Percentiles rank a stretch among this genome's conserved stretches.
phyloP scores from a whole-genome alignment of 2,888 invertebrate species.

The Thymelicus sylvestris region DNA sequence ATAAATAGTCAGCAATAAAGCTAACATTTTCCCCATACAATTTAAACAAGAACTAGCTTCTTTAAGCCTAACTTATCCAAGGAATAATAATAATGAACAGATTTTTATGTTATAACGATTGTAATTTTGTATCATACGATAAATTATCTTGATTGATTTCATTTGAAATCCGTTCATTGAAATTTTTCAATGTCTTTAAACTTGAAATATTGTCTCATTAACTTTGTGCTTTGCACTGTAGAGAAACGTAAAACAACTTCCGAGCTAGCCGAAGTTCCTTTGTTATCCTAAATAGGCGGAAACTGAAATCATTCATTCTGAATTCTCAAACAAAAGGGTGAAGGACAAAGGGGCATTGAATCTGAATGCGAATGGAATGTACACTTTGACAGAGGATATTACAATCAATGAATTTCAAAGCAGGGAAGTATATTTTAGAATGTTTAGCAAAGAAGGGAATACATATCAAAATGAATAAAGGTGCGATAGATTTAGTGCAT shows the following conservation, averaged over 20 bases:
- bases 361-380: conserved; percentile 23
- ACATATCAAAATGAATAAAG: neutral
- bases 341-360: conserved; percentile 26
- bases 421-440: conserved; percentile 1
- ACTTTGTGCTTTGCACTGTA: conserved; percentile 11
- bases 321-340: conserved; percentile 28
- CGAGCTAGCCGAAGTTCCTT: conserved; percentile 12
- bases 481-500: neutral
- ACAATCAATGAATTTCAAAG: conserved; percentile 16
- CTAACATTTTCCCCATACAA: too few species aligned
- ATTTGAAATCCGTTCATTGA: neutral
- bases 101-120: too few species aligned
- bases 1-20: too few species aligned
- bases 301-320: conserved; percentile 27
- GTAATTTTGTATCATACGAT: too few species aligned
- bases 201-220: conserved; percentile 16
- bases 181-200: neutral
- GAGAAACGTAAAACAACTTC: conserved; percentile 21
- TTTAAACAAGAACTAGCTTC: too few species aligned
- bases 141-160: neutral
- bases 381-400: conserved; percentile 22
- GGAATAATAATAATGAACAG: too few species aligned
- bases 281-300: conserved; percentile 25
- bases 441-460: neutral
- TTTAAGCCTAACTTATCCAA: too few species aligned